Conservation (phyloP, 2,113 vertebrate genomes). For the Serranochromis macrocephalus region DNA sequence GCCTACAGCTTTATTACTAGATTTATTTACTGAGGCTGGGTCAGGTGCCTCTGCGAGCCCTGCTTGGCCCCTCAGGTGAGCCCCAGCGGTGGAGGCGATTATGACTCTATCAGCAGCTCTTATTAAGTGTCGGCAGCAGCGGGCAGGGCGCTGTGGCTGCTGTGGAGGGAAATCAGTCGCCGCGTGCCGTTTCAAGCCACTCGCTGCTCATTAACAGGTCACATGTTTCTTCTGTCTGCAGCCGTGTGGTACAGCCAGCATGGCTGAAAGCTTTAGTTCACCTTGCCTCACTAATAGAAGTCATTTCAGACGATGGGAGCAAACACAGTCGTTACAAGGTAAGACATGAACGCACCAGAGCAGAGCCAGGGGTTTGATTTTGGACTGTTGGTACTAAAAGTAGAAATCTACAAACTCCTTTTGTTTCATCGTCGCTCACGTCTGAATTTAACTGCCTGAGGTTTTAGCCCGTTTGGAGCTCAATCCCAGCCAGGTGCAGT, state of each 20-base stretch:
- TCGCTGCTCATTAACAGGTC: neutral
- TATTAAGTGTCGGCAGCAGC: slow-evolving; percentile 14
- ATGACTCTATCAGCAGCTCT: slow-evolving; percentile 10
- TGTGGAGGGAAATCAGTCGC: neutral
- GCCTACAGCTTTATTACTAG: slow-evolving; percentile 4
- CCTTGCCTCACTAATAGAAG: neutral
- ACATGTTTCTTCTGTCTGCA: neutral
- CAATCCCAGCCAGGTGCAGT: slow-evolving; percentile 18
- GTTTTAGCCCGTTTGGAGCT: neutral
- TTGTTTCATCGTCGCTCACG: neutral
- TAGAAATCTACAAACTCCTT: neutral
- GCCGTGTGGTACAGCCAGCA: neutral
- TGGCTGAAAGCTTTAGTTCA: neutral
- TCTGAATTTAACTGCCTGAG: neutral
- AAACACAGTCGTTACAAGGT: neutral
- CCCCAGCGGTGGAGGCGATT: neutral
- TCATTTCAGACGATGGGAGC: neutral
- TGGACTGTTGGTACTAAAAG: neutral
- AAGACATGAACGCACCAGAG: neutral
- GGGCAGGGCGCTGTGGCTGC: neutral
- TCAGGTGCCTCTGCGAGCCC: neutral
- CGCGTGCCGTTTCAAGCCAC: neutral
- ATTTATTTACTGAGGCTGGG: slow-evolving; percentile 22
- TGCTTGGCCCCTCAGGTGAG: neutral
- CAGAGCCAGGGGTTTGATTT: neutral